A percentile compares a stretch with the other conserved stretches of the same genome.
Conservation (phyloP, 2,888 invertebrate species). For the Phaedon cochleariae region DNA sequence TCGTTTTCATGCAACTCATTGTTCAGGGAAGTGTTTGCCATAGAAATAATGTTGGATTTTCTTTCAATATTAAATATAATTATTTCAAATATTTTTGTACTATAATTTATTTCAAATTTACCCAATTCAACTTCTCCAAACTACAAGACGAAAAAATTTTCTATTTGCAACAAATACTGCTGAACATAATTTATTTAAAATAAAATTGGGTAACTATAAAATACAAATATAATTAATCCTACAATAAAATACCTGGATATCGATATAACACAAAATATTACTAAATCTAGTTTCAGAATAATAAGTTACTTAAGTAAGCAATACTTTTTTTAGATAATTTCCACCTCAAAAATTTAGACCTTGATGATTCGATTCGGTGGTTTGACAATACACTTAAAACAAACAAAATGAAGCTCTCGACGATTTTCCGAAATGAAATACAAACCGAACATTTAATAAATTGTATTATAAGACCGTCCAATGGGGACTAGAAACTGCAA, state of each 20-base stretch:
- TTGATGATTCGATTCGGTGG: neutral
- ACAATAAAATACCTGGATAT: slow-evolving; percentile 12
- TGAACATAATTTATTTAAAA: slow-evolving; percentile 16
- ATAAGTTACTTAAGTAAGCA: slow-evolving; percentile 29
- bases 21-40: no score
- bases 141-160: no score
- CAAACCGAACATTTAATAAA: slow-evolving; percentile 7
- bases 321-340: slow-evolving; percentile 21
- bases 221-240: neutral
- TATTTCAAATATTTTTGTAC: no score
- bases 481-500: no score
- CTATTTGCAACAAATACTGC: neutral
- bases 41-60: no score
- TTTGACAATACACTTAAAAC: no score
- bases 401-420: no score
- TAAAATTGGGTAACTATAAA: slow-evolving; percentile 4
- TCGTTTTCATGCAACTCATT: no score
- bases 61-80: no score
- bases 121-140: neutral
- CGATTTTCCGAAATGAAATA: slow-evolving; percentile 11
- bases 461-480: no score
- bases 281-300: slow-evolving; percentile 20
- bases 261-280: neutral
- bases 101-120: neutral
- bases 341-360: neutral